phyloP scores from a whole-genome alignment of 2,797 vertebrate genomes.

The Parambassis ranga region DNA sequence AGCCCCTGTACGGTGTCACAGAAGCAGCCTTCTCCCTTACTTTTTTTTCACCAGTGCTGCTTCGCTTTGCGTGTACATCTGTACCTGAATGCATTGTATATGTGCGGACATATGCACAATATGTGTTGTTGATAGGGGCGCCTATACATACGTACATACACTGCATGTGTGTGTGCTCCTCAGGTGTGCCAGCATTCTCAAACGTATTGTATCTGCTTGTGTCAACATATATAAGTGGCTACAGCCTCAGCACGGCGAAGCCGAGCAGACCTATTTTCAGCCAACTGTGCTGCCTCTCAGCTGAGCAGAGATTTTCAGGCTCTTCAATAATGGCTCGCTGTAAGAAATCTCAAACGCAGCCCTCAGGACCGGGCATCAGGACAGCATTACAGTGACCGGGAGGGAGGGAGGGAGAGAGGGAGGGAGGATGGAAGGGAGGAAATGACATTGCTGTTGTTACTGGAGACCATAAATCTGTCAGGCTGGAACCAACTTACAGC shows the following conservation, averaged over 20 bases:
- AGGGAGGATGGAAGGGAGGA: background rate
- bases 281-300: constrained; percentile 48
- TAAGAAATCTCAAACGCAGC: constrained; percentile 59
- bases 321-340: constrained; percentile 49
- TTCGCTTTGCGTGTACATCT: background rate
- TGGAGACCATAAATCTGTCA: constrained; percentile 52
- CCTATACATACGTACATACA: constrained; percentile 3
- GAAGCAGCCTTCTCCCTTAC: constrained; percentile 18
- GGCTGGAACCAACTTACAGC: constrained; percentile 37
- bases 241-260: constrained; percentile 35
- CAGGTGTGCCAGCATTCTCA: background rate
- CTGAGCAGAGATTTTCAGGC: constrained; percentile 56
- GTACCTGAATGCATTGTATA: constrained; percentile 12
- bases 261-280: constrained; percentile 57
- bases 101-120: background rate
- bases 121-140: background rate
- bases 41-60: constrained; percentile 49
- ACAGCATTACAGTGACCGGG: constrained; percentile 32
- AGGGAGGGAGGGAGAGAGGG: background rate
- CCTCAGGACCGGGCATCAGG: constrained; percentile 36
- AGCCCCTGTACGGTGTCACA: constrained; percentile 14
- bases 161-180: background rate
- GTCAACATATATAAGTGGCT: constrained; percentile 56
- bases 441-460: constrained; percentile 34
- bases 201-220: constrained; percentile 44